Conservation (phyloP, 2,113 vertebrate genomes). For the Gorilla gorilla region DNA sequence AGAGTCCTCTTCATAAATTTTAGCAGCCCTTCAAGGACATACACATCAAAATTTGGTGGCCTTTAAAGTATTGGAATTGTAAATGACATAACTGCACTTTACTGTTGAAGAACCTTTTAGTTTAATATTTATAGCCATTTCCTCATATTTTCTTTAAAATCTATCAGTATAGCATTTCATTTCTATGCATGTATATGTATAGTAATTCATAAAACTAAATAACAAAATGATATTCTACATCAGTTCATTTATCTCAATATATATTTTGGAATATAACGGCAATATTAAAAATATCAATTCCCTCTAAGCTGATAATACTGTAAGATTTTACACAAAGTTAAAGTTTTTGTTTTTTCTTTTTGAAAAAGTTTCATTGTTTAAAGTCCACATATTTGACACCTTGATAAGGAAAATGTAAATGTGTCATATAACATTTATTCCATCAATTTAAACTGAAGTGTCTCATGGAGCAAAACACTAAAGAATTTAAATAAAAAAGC, state of each 20-base stretch:
- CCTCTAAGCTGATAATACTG: constrained; percentile 80
- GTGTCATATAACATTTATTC: constrained; percentile 82
- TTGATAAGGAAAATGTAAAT: constrained; percentile 78
- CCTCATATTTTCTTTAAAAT: constrained; percentile 77
- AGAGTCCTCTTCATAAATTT: constrained; percentile 61
- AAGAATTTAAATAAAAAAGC: constrained; percentile 84
- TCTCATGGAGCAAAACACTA: constrained; percentile 82
- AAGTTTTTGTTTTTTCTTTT: constrained; percentile 72
- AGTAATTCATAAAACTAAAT: constrained; percentile 83
- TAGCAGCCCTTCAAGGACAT: constrained; percentile 73
- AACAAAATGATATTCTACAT: constrained; percentile 81
- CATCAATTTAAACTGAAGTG: constrained; percentile 80
- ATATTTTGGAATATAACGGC: constrained; percentile 82
- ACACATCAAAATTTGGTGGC: constrained; percentile 40
- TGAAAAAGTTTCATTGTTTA: constrained; percentile 74
- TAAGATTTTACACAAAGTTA: constrained; percentile 83
- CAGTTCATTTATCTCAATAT: constrained; percentile 81
- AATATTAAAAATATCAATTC: constrained; percentile 84
- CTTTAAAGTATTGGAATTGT: constrained; percentile 68
- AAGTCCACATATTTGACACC: constrained; percentile 82
- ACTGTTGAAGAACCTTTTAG: constrained; percentile 46
- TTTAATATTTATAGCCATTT: constrained; percentile 77
- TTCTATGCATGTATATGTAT: constrained; percentile 80
- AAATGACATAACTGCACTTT: constrained; percentile 67
- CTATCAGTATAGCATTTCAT: constrained; percentile 74